Evolutionary conservation across 2,888 invertebrate genomes (phyloP), one percentile per base, ranked within the genome.

Genomic region (Ectropis crepuscularia): DNA sequence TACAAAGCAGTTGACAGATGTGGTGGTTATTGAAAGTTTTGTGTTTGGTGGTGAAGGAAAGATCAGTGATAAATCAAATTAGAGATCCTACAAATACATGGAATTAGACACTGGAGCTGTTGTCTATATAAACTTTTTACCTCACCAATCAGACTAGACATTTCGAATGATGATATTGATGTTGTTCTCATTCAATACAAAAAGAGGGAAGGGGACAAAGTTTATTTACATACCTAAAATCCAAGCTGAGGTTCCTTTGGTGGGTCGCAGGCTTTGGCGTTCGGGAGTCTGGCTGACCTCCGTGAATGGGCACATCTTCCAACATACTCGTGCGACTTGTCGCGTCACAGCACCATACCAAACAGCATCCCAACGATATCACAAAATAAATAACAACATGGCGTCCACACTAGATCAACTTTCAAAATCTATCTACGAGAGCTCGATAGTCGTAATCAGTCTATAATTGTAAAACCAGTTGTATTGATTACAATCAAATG

Each of bases 231-330:
- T 90, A 97, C 97, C 97, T 96, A 90, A 97, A 97, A 89, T 97
- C 97, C 87, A 97, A 94, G 85, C 97, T 97, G 81, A 97, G 95
- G 91, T 98, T 97, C 85, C 97, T 95, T 90, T 97, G 97, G 91
- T 98, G 97, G 58, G 93, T 89, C 66, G 93, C 80, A 70, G 85
- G 78, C 76, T 90, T 90, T 37, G 85, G 65, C 68, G 72, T 84
- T 74, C 82, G 87, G 77, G 83, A 78, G 77, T 91, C 90, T 77
- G 86, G 85, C 67, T 89, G 86, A 82, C 86, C 88, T 77, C 90
- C 92, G 80, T 93, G 93, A 71, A 93, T 87, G 72, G 93, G 93
- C 70, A 93, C 93, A 92, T 93, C 90, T 85, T 93, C 93, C 87
- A 93, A 89, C 93, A 93, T 93, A 79, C 87, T 93, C 90, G 88